Conservation (phyloP, 1,140 invertebrate genomes). For the Argopecten irradians region DNA sequence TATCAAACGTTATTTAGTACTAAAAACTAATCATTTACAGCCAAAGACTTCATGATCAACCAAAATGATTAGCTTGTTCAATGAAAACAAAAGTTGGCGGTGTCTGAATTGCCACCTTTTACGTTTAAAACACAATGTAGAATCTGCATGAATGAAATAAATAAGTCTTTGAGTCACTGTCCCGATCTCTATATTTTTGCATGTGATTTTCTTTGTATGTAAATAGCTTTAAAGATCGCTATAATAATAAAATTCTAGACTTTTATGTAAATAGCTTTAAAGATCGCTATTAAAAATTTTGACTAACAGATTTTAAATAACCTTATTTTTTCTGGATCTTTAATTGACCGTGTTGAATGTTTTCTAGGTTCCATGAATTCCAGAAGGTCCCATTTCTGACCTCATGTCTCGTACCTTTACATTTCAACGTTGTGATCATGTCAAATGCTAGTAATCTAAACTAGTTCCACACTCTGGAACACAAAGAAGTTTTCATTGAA, state of each 20-base stretch:
- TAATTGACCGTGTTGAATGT: background rate
- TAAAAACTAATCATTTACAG: too few species aligned
- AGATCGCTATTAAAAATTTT: constrained; percentile 9
- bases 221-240: constrained; percentile 11
- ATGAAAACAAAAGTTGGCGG: background rate
- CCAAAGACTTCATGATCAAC: background rate
- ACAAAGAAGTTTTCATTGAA: background rate
- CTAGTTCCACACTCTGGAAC: background rate
- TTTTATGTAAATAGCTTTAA: background rate
- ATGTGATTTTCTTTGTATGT: constrained; percentile 9
- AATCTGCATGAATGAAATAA: background rate
- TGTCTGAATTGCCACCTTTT: background rate
- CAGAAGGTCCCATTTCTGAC: background rate
- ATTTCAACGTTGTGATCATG: background rate
- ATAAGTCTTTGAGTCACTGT: background rate
- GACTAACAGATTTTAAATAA: background rate
- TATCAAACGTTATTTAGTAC: too few species aligned
- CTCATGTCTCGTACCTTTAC: background rate
- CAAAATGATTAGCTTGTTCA: background rate
- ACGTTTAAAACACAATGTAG: background rate
- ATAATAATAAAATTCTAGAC: background rate
- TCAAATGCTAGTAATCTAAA: background rate
- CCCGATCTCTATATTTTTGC: background rate
- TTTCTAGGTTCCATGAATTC: background rate
- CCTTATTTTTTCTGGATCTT: background rate